Evolutionary conservation across 1,140 invertebrate genomes (phyloP), one percentile per base, ranked within the genome.

Genomic region (Panulirus ornatus): DNA sequence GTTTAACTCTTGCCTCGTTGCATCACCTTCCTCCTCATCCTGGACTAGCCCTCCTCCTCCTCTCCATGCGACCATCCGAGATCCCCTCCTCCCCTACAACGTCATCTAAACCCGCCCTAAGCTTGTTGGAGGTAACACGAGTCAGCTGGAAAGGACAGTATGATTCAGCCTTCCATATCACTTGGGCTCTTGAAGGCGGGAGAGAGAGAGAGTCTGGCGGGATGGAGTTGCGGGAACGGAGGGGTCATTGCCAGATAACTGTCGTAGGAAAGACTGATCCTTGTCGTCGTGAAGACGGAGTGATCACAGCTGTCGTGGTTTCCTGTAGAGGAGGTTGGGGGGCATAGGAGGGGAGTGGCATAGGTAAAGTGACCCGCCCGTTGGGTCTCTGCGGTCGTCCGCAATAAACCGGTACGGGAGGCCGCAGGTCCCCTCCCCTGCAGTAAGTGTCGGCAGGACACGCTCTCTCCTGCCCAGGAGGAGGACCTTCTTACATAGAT

Each of bases 321-420:
- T 38, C 34, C 27, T 6, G 27, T 30, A 75, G 30, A 36, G 70
- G 3, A 34, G 3, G 22, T 27, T 22, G 63, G 34, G 22, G 70
- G 34, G 70, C 34, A 36, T 16, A 22, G 34, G 70, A 8, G 42
- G 27, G 66, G 70, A 38, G 42, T 34, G 70, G 22, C 73, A 76
- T 6, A 19, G 73, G 73, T 76, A 76, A 76, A 42, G 1, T 42
- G 73, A 76, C 34, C 73, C 73, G n/a, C 73, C 73, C 34, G 34
- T 75, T 22, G 40, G 71, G 71, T 75, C 34, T 38, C 19, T 75
- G 71, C 22, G 71, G 71, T 75, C 71, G 5, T 0, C 34, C 71
- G 63, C 63, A 70, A 22, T 40, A 40, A 76, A 76, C 73, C 73
- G 73, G 73, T 76, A 76, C 11, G 27, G 73, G 36, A 40, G 22